These are phyloP conservation scores for Linnaemya vulpina DNA, from an alignment of 2,888 invertebrate species.

Conservation along the genomic window DNA sequence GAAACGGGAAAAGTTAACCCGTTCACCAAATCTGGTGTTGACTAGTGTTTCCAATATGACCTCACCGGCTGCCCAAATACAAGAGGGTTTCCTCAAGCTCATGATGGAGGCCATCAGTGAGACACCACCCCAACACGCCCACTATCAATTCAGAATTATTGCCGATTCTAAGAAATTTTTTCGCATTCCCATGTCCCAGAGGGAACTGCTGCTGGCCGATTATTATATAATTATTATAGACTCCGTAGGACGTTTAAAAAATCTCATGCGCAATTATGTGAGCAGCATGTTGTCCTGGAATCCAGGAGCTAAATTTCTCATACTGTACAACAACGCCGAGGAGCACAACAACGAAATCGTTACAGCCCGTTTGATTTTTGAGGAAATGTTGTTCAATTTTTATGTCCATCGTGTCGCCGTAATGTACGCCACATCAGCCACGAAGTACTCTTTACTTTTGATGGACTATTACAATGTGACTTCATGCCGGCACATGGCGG, in stretches of 20 bases:
- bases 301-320: slow-evolving; percentile 80
- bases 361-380: slow-evolving; percentile 77
- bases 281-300: slow-evolving; percentile 80
- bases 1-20: slow-evolving; percentile 75
- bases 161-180: slow-evolving; percentile 73
- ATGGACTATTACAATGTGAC: slow-evolving; percentile 79
- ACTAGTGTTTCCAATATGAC: slow-evolving; percentile 79
- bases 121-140: slow-evolving; percentile 44
- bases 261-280: slow-evolving; percentile 75
- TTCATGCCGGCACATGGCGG: slow-evolving; percentile 76
- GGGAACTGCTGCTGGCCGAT: slow-evolving; percentile 76
- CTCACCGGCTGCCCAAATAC: slow-evolving; percentile 81
- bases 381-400: slow-evolving; percentile 75
- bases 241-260: slow-evolving; percentile 73
- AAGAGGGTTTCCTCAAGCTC: slow-evolving; percentile 77
- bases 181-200: slow-evolving; percentile 57
- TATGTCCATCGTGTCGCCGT: slow-evolving; percentile 80
- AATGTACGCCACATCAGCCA: slow-evolving; percentile 76
- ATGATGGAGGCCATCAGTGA: slow-evolving; percentile 78
- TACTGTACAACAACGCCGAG: slow-evolving; percentile 79
- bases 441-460: slow-evolving; percentile 78
- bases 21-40: slow-evolving; percentile 78
- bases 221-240: slow-evolving; percentile 81
- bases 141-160: slow-evolving; percentile 78
- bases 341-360: slow-evolving; percentile 70